phyloP scores from a whole-genome alignment of 2,113 vertebrate species.

The Chloroceryle aenea region DNA sequence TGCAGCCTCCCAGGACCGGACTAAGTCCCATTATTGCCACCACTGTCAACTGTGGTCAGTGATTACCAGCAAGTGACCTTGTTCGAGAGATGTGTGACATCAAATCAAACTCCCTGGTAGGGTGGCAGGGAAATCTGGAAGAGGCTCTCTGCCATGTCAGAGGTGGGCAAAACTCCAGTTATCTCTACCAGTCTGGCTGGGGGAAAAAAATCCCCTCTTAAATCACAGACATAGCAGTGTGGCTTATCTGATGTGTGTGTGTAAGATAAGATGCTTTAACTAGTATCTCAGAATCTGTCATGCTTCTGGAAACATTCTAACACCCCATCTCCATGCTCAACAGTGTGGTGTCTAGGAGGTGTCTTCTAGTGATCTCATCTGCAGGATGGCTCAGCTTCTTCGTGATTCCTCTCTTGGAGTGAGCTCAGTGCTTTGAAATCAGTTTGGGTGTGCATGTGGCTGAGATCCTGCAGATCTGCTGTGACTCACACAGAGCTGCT shows the following conservation, averaged over 20 bases:
- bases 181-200: not conserved
- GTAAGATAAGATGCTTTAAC: not conserved
- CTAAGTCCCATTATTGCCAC: not conserved
- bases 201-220: not conserved
- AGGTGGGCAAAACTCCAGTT: not conserved
- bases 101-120: not conserved
- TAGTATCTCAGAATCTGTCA: not conserved
- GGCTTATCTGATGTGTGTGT: not conserved
- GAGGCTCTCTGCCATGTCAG: not conserved
- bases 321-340: not conserved
- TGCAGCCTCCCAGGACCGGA: not conserved
- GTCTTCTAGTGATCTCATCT: not conserved
- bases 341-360: rapidly evolving
- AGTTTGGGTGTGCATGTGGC: not conserved
- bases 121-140: not conserved
- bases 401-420: not conserved
- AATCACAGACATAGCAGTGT: rapidly evolving
- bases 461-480: not conserved
- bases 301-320: not conserved
- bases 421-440: not conserved
- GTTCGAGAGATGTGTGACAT: not conserved
- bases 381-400: not conserved
- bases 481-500: not conserved
- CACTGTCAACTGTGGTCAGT: not conserved
- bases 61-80: not conserved